Percentiles rank a stretch among this genome's conserved stretches.
Conservation (phyloP, 2,113 vertebrate genomes). For the Syrmaticus mikado region DNA sequence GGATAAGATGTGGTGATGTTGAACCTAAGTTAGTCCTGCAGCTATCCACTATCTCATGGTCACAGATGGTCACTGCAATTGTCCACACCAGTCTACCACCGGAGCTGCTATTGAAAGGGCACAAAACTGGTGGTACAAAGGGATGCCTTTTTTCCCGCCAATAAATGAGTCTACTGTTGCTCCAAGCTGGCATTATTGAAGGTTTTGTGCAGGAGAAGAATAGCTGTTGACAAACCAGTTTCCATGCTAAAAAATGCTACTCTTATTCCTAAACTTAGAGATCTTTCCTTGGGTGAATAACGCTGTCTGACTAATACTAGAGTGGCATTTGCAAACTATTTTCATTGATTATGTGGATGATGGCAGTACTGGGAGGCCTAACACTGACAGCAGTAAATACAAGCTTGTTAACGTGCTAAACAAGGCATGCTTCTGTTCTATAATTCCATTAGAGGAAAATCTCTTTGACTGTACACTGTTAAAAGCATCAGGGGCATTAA, state of each 20-base stretch:
- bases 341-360: slow-evolving; percentile 19
- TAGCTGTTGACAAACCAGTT: slow-evolving; percentile 59
- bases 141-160: slow-evolving; percentile 3
- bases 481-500: not conserved
- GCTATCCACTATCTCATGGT: not conserved
- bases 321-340: slow-evolving; percentile 31
- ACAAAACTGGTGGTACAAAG: slow-evolving; percentile 48
- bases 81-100: not conserved
- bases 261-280: slow-evolving; percentile 27
- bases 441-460: slow-evolving; percentile 56
- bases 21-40: slow-evolving; percentile 27
- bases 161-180: slow-evolving; percentile 52
- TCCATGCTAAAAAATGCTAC: slow-evolving; percentile 46
- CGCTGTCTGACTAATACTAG: slow-evolving; percentile 39
- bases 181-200: slow-evolving; percentile 5
- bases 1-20: not conserved
- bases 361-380: not conserved
- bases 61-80: slow-evolving; percentile 49
- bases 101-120: slow-evolving; percentile 52
- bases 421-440: slow-evolving; percentile 1
- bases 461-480: not conserved
- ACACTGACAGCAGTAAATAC: not conserved
- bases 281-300: slow-evolving; percentile 40
- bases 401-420: slow-evolving; percentile 21
- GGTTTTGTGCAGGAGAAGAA: slow-evolving; percentile 49